phyloP scores from a whole-genome alignment of 2,888 invertebrate species.

The Stenotaenia linearis region DNA sequence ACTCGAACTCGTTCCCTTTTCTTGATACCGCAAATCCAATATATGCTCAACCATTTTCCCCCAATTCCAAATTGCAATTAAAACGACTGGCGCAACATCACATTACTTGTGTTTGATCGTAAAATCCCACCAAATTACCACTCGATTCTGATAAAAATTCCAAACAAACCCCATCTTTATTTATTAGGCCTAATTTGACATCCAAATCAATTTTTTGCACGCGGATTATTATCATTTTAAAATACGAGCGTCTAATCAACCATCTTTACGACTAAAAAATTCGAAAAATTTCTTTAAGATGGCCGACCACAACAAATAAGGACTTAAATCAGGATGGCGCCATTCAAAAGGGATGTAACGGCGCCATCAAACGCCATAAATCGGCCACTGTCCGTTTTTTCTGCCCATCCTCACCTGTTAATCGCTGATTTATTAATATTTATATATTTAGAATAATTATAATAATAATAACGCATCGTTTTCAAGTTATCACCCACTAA shows the following conservation, averaged over 20 bases:
- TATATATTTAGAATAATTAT: no score
- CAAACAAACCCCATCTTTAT: background rate
- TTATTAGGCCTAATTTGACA: no score
- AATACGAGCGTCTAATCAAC: no score
- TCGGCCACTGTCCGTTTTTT: background rate
- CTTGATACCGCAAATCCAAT: background rate
- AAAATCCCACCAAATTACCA: background rate
- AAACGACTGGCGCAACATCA: background rate
- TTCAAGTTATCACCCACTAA: background rate
- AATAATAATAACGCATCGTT: background rate
- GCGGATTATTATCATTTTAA: no score
- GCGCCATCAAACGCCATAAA: background rate
- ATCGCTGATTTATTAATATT: background rate
- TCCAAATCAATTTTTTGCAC: no score
- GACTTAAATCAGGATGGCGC: background rate
- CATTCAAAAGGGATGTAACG: background rate
- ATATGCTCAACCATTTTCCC: background rate
- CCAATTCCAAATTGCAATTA: background rate
- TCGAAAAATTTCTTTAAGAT: no score
- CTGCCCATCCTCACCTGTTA: background rate
- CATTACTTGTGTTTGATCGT: background rate
- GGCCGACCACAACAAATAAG: background rate
- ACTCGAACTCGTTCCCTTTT: background rate
- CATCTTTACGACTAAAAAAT: no score
- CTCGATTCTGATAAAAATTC: no score